Evolutionary conservation across 30 jellyfish, hydroid and myxozoan genomes (phyloP).

Genomic region (Cassiopea xamachana): DNA sequence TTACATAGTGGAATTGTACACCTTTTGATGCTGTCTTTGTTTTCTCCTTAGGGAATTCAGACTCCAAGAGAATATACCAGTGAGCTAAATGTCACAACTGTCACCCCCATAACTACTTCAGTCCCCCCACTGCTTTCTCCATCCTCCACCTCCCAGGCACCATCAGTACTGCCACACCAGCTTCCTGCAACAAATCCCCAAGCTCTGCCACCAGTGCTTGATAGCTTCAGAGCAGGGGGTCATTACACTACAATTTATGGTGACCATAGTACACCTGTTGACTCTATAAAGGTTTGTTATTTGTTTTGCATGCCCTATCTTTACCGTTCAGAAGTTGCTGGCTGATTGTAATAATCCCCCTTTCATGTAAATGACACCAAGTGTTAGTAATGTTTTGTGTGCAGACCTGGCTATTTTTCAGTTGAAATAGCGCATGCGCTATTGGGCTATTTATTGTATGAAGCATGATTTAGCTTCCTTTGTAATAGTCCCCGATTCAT

Average conservation of each 20-base stretch:
- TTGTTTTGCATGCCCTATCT: not conserved
- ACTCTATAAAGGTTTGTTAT: conserved; percentile 53
- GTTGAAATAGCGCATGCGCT: no score
- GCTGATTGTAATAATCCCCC: not conserved
- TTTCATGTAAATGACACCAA: no score
- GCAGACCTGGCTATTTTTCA: no score
- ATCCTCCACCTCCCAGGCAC: conserved; percentile 30
- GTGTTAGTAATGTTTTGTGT: no score
- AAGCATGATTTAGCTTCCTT: no score
- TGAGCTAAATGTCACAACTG: conserved; percentile 20
- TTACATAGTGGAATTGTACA: no score
- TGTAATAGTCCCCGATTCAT: no score
- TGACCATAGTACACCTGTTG: conserved; percentile 40
- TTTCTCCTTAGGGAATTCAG: conserved; percentile 43
- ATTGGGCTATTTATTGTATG: no score
- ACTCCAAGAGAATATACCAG: conserved; percentile 45
- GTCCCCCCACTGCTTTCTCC: conserved; percentile 14
- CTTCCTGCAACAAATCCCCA: conserved; percentile 22
- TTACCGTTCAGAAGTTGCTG: not conserved
- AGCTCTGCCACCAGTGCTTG: conserved; percentile 52
- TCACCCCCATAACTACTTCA: conserved; percentile 7
- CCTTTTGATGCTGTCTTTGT: not conserved
- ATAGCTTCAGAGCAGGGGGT: conserved; percentile 31
- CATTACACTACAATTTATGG: conserved; percentile 44
- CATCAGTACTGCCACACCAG: conserved; percentile 21